Base-by-base conservation (phyloP, 1,140 invertebrate genomes). In the Penaeus vannamei region DNA sequence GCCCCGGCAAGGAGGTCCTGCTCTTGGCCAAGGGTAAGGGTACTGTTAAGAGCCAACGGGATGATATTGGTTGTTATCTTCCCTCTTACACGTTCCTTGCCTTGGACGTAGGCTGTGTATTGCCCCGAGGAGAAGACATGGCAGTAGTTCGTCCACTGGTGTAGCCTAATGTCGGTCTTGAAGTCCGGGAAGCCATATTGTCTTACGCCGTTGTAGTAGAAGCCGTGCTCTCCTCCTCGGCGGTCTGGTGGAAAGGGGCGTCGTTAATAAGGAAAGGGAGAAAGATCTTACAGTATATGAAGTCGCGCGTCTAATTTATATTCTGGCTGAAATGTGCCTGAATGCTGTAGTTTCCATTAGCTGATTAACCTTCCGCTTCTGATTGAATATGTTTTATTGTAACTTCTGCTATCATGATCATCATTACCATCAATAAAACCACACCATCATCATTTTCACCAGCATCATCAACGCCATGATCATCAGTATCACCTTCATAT, bases 141-240 rank as follows among this genome's bases (percentile, higher is more conserved):
- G 64, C 86, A 88, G 80, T 88, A 88, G 46, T 88, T 80, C 26
- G 36, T 88, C 86, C 86, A 88, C 64, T 59, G 32, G 22, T 88
- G 80, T 12, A 88, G 86, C 17, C 66, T 29, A 23, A 88, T 69
- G 62, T 20, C 22, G 42, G 59, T 88, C 22, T 46, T 83, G 32
- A 88, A 60, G 80, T 88, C 59, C 8, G 79, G 80, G 42, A 88
- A 88, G 26, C 86, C 80, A 36, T 72, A 60, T 64, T 88, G 86
- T 62, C 86, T 72, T 26, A 88, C 86, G 7, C 86, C 86, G 26
- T 88, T 88, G 79, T 88, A 88, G 86, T 88, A 88, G 26, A 88
- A 88, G 4, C 86, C 86, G 60, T 77, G 86, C 22, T 83, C 36
- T 42, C 26, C 62, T 1, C 86, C 86, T 46, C 80, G 61, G 3